These are phyloP conservation scores for Rhombomys opimus DNA, from an alignment of 2,113 vertebrate species.

Conservation along the genomic window DNA sequence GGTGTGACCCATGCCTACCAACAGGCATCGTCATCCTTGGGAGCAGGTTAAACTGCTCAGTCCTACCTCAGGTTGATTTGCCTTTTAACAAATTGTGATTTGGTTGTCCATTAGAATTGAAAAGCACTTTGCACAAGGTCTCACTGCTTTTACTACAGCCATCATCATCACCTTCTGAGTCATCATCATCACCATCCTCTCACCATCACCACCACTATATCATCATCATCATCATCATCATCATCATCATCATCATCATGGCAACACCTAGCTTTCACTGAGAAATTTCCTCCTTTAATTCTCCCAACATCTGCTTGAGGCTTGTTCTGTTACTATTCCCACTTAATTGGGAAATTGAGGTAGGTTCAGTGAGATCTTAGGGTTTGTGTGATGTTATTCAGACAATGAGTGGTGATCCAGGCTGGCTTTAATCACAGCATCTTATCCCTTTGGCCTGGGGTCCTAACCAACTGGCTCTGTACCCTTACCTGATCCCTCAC, in stretches of 20 bases:
- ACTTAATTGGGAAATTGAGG: constrained; percentile 14
- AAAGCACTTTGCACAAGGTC: not conserved
- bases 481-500: not conserved
- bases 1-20: no score
- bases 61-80: not conserved
- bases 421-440: not conserved
- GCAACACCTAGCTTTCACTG: not conserved
- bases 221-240: no score
- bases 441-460: accelerated
- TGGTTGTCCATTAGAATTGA: accelerated
- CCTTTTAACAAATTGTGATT: not conserved
- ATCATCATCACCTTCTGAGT: not conserved
- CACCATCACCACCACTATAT: no score
- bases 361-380: not conserved
- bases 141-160: not conserved
- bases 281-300: not conserved
- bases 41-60: not conserved
- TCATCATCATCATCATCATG: no score
- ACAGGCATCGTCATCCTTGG: not conserved
- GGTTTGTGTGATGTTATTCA: not conserved
- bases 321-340: not conserved
- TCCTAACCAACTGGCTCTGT: not conserved
- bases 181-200: accelerated
- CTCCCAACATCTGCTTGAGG: not conserved
- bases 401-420: not conserved